phyloP scores from a whole-genome alignment of 1,140 invertebrate species.

The Megathymus violae region DNA sequence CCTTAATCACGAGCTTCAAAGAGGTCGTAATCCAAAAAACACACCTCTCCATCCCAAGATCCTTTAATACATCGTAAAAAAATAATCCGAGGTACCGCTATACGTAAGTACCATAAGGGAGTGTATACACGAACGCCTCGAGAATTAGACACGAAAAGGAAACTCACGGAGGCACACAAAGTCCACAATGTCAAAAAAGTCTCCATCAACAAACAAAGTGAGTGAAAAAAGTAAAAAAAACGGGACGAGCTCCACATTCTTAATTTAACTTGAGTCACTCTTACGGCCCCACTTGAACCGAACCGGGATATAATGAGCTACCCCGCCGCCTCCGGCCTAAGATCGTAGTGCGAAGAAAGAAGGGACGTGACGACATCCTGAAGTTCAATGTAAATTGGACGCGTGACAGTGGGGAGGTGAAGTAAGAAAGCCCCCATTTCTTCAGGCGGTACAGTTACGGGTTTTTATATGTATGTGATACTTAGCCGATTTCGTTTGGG shows the following conservation, averaged over 20 bases:
- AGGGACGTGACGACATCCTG: constrained; percentile 10
- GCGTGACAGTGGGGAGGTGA: constrained; percentile 57
- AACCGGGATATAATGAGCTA: constrained; percentile 45
- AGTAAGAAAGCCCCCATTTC: constrained; percentile 74
- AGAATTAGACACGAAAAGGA: constrained; percentile 68
- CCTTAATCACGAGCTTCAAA: constrained; percentile 75
- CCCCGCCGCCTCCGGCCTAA: constrained; percentile 22
- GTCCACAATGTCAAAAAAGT: constrained; percentile 80
- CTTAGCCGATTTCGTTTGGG: constrained; percentile 63
- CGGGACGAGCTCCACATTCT: constrained; percentile 77
- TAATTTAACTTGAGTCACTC: constrained; percentile 83
- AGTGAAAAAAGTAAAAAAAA: constrained; percentile 68
- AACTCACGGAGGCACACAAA: constrained; percentile 51
- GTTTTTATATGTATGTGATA: constrained; percentile 72
- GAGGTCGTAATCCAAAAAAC: constrained; percentile 75
- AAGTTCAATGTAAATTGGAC: constrained; percentile 60
- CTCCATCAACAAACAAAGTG: constrained; percentile 78
- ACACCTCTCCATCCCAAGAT: constrained; percentile 66
- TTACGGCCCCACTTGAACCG: constrained; percentile 70
- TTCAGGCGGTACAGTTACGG: constrained; percentile 66
- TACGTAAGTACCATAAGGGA: constrained; percentile 57
- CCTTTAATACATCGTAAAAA: constrained; percentile 70
- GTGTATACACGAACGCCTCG: constrained; percentile 70
- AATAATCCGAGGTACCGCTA: constrained; percentile 49
- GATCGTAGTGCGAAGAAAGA: constrained; percentile 11